phyloP scores from a whole-genome alignment of 2,113 vertebrate species.

The Aptenodytes patagonicus region DNA sequence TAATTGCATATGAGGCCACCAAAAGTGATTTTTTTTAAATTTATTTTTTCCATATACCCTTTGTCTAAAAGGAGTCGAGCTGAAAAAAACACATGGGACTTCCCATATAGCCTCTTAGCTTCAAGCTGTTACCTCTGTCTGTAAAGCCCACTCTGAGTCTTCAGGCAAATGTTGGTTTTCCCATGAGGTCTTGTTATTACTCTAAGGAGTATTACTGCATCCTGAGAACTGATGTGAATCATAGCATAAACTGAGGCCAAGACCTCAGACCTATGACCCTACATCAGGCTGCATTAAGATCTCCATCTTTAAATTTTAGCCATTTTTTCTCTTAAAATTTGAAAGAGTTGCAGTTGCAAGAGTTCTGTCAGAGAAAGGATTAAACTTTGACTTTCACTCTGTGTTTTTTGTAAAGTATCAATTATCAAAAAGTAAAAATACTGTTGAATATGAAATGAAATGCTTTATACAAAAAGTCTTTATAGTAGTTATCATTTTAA shows the following conservation, averaged over 20 bases:
- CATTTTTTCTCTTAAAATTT: background rate
- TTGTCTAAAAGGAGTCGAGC: background rate
- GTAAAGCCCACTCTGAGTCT: background rate
- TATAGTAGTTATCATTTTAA: background rate
- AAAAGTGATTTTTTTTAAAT: rapidly evolving
- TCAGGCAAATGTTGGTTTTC: background rate
- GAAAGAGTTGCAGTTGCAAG: background rate
- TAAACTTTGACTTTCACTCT: background rate
- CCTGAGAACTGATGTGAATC: background rate
- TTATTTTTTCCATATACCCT: background rate
- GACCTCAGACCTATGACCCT: background rate
- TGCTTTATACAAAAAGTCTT: background rate
- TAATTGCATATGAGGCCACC: background rate
- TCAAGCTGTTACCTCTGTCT: background rate
- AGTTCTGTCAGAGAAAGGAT: background rate
- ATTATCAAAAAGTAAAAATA: conserved; percentile 1
- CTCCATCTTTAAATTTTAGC: background rate
- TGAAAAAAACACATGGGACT: background rate
- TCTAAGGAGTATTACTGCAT: background rate
- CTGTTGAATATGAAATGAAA: conserved; percentile 9
- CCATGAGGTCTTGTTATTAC: background rate
- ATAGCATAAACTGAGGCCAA: background rate
- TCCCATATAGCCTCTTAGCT: background rate
- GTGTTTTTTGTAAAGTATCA: background rate
- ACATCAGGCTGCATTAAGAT: background rate